phyloP scores from a whole-genome alignment of 1,140 invertebrate species.

The Pararge aegeria region DNA sequence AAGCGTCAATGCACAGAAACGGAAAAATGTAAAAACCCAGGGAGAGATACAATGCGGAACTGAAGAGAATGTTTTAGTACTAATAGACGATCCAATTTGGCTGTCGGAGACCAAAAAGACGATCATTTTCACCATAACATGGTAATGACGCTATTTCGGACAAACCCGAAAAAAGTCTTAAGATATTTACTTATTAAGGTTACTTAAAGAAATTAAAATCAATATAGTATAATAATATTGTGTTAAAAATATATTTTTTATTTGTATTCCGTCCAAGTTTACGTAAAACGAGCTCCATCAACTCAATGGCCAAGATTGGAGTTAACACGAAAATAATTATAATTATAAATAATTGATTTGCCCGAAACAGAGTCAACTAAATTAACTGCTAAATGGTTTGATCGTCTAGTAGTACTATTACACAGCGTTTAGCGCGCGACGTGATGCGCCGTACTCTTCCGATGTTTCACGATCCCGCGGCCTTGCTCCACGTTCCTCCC shows the following conservation, averaged over 20 bases:
- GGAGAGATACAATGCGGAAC: slow-evolving; percentile 25
- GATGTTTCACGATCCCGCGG: slow-evolving; percentile 57
- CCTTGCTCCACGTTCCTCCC: slow-evolving; percentile 42
- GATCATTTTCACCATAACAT: too few species aligned
- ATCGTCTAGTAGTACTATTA: slow-evolving; percentile 34
- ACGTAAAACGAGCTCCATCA: too few species aligned
- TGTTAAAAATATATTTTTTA: too few species aligned
- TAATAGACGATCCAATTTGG: background rate
- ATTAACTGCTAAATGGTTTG: background rate
- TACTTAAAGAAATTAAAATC: too few species aligned
- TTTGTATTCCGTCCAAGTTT: too few species aligned
- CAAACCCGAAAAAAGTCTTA: too few species aligned
- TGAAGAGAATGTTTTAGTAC: background rate
- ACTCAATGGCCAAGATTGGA: too few species aligned
- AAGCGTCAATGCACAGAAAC: slow-evolving; percentile 9
- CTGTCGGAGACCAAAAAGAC: background rate
- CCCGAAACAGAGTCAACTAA: background rate
- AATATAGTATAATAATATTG: too few species aligned
- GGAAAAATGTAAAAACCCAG: slow-evolving; percentile 8
- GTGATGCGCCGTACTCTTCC: slow-evolving; percentile 70
- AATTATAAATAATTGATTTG: background rate
- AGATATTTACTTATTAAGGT: too few species aligned
- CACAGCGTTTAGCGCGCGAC: slow-evolving; percentile 73
- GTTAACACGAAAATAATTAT: too few species aligned
- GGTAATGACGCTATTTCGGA: too few species aligned